phyloP scores from a whole-genome alignment of 2,113 vertebrate species.

The Egretta garzetta region DNA sequence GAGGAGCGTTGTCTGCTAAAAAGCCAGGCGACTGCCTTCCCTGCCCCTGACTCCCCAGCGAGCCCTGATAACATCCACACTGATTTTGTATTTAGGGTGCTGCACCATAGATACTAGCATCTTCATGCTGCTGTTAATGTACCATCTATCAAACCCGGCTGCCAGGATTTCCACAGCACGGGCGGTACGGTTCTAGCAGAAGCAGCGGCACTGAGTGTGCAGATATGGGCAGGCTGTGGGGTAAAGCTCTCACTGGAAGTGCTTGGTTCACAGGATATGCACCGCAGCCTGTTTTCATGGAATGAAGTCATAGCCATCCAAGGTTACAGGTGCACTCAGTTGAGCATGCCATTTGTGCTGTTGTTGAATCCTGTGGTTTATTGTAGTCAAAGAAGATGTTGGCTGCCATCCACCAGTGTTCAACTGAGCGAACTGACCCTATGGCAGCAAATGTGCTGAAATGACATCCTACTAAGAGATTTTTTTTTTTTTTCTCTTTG shows the following conservation, averaged over 20 bases:
- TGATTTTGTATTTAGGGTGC: neutral
- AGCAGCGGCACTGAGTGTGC: rapidly evolving
- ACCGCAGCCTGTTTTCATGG: neutral
- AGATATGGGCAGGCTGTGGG: neutral
- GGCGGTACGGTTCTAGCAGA: neutral
- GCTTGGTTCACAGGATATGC: neutral
- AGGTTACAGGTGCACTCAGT: neutral
- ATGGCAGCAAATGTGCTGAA: neutral
- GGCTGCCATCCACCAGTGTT: neutral
- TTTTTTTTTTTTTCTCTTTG: neutral
- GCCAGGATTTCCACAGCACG: neutral
- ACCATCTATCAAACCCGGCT: neutral
- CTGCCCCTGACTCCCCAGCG: neutral
- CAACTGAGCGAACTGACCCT: neutral
- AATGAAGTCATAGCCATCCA: neutral
- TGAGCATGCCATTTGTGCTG: too few species aligned
- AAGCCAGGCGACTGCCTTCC: neutral
- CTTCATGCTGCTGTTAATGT: neutral
- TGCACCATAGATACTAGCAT: neutral
- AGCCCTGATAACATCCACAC: too few species aligned
- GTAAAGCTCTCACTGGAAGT: neutral
- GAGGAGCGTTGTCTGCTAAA: neutral
- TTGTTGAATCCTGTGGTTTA: neutral
- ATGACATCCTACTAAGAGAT: neutral
- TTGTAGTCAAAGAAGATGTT: neutral